Evolutionary conservation across 1,140 invertebrate species (phyloP).

Genomic region (Drosophila sechellia): DNA sequence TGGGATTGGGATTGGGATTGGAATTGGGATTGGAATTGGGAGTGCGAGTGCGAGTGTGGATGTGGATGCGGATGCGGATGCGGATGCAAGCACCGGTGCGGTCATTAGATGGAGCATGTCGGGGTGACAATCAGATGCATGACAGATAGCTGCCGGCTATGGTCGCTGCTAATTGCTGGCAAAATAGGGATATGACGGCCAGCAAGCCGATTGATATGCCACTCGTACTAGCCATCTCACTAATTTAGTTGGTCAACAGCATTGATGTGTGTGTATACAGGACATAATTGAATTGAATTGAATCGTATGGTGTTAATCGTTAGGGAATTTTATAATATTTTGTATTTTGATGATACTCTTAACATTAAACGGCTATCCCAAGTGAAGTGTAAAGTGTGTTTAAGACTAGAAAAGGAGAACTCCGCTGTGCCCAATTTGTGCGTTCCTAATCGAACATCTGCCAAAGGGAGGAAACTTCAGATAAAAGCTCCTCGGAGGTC

Average conservation of each 20-base stretch:
- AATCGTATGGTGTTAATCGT: neutral
- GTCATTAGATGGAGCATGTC: slow-evolving; percentile 35
- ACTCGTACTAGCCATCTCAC: neutral
- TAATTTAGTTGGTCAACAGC: neutral
- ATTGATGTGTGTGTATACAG: neutral
- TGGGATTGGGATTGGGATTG: neutral
- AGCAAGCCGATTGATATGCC: slow-evolving; percentile 21
- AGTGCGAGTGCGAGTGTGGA: too few species aligned
- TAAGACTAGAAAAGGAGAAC: neutral
- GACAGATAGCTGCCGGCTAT: slow-evolving; percentile 34
- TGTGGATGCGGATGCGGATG: too few species aligned
- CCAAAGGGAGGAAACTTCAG: neutral
- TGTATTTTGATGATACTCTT: too few species aligned
- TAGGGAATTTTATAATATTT: too few species aligned
- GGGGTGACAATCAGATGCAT: slow-evolving; percentile 39
- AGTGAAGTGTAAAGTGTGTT: neutral
- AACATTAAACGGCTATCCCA: too few species aligned
- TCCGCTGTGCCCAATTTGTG: slow-evolving; percentile 1
- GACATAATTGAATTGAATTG: neutral
- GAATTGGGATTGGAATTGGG: neutral
- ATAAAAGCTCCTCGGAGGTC: neutral
- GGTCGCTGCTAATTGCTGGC: slow-evolving; percentile 29
- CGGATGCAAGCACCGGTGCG: slow-evolving; percentile 3
- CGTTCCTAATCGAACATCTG: slow-evolving; percentile 39
- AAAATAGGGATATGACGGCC: slow-evolving; percentile 28